These are phyloP conservation scores for Drosophila oshimai DNA, from an alignment of 1,140 invertebrate genomes.

Conservation along the genomic window DNA sequence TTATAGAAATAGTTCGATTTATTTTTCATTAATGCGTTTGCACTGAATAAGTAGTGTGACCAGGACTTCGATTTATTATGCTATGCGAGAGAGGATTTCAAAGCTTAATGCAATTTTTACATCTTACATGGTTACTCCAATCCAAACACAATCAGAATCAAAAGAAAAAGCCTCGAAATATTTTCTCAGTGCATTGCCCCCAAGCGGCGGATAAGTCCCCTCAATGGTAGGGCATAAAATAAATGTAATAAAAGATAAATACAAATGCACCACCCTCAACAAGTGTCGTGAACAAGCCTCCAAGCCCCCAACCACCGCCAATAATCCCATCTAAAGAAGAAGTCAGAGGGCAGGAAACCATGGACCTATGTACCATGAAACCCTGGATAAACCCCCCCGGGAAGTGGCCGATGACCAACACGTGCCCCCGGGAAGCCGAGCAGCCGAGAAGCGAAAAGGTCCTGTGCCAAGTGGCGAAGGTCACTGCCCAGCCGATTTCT, in stretches of 20 bases:
- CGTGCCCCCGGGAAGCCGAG: constrained; percentile 18
- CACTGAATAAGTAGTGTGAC: too few species aligned
- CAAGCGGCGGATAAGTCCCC: background rate
- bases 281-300: constrained; percentile 2
- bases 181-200: background rate
- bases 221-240: constrained; percentile 18
- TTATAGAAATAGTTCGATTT: too few species aligned
- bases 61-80: too few species aligned
- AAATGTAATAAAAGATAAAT: constrained; percentile 59
- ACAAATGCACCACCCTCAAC: constrained; percentile 19
- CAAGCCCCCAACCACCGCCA: background rate
- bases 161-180: background rate
- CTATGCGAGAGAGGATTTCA: too few species aligned
- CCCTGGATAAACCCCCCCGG: background rate
- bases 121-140: too few species aligned
- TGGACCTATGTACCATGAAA: background rate
- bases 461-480: constrained; percentile 59
- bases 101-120: too few species aligned
- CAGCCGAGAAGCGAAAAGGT: background rate
- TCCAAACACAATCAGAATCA: too few species aligned
- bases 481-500: constrained; percentile 74
- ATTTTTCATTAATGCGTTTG: too few species aligned
- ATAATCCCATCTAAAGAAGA: constrained; percentile 21
- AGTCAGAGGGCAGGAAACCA: constrained; percentile 12
- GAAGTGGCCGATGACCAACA: constrained; percentile 22